Base-by-base conservation (phyloP, 2,888 invertebrate species). In the Erynnis tages region DNA sequence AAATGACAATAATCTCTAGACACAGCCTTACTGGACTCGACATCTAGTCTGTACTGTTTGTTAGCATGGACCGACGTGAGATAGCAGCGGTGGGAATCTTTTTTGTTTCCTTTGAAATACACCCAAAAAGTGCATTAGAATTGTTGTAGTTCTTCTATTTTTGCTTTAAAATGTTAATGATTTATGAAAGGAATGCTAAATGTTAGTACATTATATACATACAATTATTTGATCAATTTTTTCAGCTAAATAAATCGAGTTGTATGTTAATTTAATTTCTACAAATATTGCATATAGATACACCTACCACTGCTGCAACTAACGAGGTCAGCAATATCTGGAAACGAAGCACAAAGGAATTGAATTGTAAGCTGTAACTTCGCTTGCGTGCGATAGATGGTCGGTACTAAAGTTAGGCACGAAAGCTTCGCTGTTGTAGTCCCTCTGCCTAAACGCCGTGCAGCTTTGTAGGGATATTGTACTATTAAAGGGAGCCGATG, bases 1-100 rank as follows among this genome's bases (percentile, higher is more conserved):
- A 71, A 77, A 78, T 79, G 89, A 88, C 89, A 88, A 88, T 88
- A 88, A 88, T 83, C 76, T 84, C 76, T 86, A 83, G 81, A 82
- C 72, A 73, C 82, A 76, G 77, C 80, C 81, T 82, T 70, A 77
- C 73, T 74, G 67, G 69, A 74, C 67, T 73, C 70, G 71, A 71
- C 77, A 76, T 65, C 69, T 65, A 70, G 69, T 76, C 68, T 46
- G 54, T 37, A 53, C 46, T 46, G 25, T 46, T 44, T 10, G 46
- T 38, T 27, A 25, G 35, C 11, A 44, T 49, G 41, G 52, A 43
- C 53, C 56, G 54, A 54, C 54, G 43, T 30, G 49, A 44, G 55
- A n/a, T n/a, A 52, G 59, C 65, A 60, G 59, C 60, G 63, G 62
- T 60, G 61, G 60, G 5, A 17, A 25, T 21, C 21, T 29, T 37